Base-by-base conservation (phyloP, 2,888 invertebrate species). In the Horisme vitalbata region DNA sequence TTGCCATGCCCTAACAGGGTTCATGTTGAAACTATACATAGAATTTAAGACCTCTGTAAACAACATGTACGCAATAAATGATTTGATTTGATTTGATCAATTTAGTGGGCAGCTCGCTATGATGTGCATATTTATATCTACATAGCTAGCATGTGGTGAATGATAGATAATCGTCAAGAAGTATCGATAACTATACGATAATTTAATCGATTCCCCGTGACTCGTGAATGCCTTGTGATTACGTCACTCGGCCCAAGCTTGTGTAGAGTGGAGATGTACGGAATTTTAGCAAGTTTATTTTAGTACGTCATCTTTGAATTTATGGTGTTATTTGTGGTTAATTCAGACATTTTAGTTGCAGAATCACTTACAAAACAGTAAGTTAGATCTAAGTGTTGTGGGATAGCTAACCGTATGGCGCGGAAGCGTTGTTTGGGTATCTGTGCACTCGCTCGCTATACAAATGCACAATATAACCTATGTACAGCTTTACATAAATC, bases 401-500 rank as follows among this genome's bases (percentile, higher is more conserved):
- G 41, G 57, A 60, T 56, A 57, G 60, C 61, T 65, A 53, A 54
- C 61, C 66, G 49, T 75, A 66, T 60, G 66, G 65, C 65, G 69
- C 63, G 66, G 68, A 70, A 76, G 82, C 79, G 77, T 83, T 85
- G 84, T 87, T 87, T 86, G 77, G 75, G 74, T 76, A 72, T 57
- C 63, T 65, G 83, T 83, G 82, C 75, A 83, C 79, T 80, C 79
- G 68, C 65, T 87, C n/a, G n/a, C n/a, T n/a, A 83, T 84, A 87
- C 73, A 83, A 86, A 86, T 78, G 84, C 86, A 83, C 85, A 84
- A 81, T 85, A 85, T 89, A 88, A 88, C 88, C 89, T 88, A 83
- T 79, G 70, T 78, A 68, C 75, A n/a, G 76, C 70, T 80, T 76
- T 71, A 76, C 82, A 79, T 82, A 81, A 83, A 83, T 82, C 80